Evolutionary conservation across 2,888 invertebrate species (phyloP).

Genomic region (Gryllus longicercus): DNA sequence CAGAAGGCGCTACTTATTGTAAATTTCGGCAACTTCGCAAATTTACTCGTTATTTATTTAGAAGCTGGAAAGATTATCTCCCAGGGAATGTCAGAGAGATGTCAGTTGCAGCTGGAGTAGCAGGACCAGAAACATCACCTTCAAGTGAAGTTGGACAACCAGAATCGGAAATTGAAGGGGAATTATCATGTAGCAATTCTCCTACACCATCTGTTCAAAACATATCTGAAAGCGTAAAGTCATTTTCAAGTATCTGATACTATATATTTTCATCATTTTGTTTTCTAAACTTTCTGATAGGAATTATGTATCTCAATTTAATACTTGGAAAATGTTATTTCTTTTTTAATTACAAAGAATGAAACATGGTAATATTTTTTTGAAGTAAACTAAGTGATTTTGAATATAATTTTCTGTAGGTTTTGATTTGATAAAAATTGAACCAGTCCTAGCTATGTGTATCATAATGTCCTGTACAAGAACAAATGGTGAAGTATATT

Average conservation of each 20-base stretch:
- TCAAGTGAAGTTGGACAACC: not conserved
- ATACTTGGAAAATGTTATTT: too few species aligned
- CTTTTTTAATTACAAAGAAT: too few species aligned
- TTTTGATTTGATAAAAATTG: too few species aligned
- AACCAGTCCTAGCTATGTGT: too few species aligned
- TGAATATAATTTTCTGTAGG: too few species aligned
- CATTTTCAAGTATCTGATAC: not conserved
- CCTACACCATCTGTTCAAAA: conserved; percentile 22
- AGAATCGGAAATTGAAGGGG: conserved; percentile 29
- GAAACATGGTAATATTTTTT: too few species aligned
- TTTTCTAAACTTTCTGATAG: too few species aligned
- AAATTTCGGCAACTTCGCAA: conserved; percentile 87
- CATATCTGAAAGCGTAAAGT: not conserved
- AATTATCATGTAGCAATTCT: conserved; percentile 28
- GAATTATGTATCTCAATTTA: too few species aligned
- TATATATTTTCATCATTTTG: too few species aligned
- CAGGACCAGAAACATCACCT: conserved; percentile 28
- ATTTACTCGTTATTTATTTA: conserved; percentile 84
- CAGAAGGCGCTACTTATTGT: conserved; percentile 90
- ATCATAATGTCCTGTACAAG: too few species aligned
- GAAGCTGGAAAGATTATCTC: conserved; percentile 91
- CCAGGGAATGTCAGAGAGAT: conserved; percentile 63
- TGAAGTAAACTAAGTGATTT: too few species aligned
- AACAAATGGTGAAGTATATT: too few species aligned
- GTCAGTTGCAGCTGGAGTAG: conserved; percentile 37